These are phyloP conservation scores for Lucilia cuprina DNA, from an alignment of 1,140 invertebrate species.

Conservation along the genomic window DNA sequence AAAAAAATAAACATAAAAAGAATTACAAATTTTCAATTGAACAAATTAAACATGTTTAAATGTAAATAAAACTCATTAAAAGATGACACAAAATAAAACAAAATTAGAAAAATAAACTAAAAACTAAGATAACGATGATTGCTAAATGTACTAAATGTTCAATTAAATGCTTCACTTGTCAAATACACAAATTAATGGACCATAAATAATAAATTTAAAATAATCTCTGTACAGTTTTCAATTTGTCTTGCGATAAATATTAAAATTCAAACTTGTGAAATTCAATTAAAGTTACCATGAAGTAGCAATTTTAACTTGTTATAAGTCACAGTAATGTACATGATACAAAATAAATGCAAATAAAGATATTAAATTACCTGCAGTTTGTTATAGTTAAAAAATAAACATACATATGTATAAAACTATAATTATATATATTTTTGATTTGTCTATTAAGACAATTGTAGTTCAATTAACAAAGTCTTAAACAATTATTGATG, in stretches of 20 bases:
- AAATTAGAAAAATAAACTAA: too few relatives aligned
- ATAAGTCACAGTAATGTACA: background rate
- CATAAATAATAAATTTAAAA: background rate
- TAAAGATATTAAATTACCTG: background rate
- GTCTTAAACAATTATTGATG: background rate
- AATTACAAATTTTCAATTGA: background rate
- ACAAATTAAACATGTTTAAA: background rate
- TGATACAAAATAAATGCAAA: background rate
- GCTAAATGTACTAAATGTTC: conserved; percentile 20
- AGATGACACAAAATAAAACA: background rate
- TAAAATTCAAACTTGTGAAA: background rate
- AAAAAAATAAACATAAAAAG: background rate
- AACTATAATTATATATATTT: too few relatives aligned
- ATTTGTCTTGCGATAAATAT: background rate
- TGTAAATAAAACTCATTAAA: background rate
- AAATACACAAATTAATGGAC: background rate
- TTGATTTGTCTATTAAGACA: background rate
- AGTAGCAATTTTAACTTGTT: background rate
- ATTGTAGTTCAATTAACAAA: background rate
- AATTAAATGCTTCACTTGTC: conserved; percentile 21
- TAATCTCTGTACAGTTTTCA: background rate
- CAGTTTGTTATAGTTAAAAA: background rate
- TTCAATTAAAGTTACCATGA: background rate
- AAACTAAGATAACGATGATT: background rate
- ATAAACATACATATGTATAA: too few relatives aligned